Conservation (phyloP, 2,888 invertebrate species). For the Griposia aprilina region DNA sequence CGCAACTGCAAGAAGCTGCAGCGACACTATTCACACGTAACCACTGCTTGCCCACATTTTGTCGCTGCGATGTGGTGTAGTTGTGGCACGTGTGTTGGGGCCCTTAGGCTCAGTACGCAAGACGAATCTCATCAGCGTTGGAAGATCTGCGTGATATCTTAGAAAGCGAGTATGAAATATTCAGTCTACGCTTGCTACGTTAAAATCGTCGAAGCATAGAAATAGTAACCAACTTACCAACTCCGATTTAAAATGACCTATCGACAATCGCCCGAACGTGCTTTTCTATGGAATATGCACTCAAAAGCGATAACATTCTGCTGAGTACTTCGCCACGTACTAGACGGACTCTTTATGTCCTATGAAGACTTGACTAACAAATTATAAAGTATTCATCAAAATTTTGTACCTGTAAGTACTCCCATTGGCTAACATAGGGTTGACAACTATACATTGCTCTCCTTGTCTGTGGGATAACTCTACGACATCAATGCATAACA, state of each 20-base stretch:
- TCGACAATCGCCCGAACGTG: background rate
- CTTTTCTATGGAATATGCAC: background rate
- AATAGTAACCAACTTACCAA: background rate
- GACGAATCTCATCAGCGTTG: conserved; percentile 9
- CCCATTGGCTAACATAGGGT: background rate
- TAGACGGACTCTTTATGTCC: background rate
- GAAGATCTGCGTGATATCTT: conserved; percentile 48
- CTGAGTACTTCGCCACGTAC: background rate
- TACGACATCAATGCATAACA: conserved; percentile 9
- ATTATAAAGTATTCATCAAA: background rate
- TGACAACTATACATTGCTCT: conserved; percentile 17
- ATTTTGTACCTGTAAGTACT: conserved; percentile 7
- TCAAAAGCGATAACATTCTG: conserved; percentile 7
- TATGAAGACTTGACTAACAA: background rate
- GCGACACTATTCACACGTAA: background rate
- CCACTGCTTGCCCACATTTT: background rate
- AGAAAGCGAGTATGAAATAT: conserved; percentile 29
- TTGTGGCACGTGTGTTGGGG: background rate
- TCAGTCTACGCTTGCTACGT: conserved; percentile 34
- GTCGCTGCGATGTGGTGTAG: background rate
- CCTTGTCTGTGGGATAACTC: conserved; percentile 14
- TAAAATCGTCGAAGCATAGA: conserved; percentile 26
- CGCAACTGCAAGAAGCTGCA: background rate
- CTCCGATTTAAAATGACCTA: conserved; percentile 1
- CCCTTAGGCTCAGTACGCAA: conserved; percentile 4